Evolutionary conservation across 2,797 vertebrate genomes (phyloP), one percentile per base, ranked within the genome.

Genomic region (Hippocampus kuda): DNA sequence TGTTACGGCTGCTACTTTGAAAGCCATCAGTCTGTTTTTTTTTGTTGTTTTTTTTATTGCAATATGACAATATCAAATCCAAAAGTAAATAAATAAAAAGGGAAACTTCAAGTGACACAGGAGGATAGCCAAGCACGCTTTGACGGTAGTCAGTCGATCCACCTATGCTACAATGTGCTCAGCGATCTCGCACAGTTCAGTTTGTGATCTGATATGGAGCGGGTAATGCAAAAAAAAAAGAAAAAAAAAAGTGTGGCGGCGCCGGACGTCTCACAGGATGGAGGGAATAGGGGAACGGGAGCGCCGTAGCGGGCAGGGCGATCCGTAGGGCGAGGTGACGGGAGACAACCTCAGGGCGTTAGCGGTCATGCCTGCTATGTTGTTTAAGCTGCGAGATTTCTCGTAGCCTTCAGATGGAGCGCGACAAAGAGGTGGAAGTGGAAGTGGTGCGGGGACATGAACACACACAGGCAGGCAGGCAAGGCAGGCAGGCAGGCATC

Each of bases 381-480:
- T 96, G 94, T 92, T 98, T 94, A 98, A 92, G 88, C 95, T 97
- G 91, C 93, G 88, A 84, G 95, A 96, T 90, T 98, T 98, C 91
- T 96, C 94, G 83, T 93, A 95, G 88, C 94, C 95, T 98, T 98
- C 90, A 77, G 84, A 85, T 86, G 92, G 88, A 86, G 88, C 90
- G 89, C 90, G 89, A 93, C 90, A 89, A 91, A 83, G 76, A 81
- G 61, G 78, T 72, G 80, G 77, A 74, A 75, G 82, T 75, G 72
- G 77, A 11, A 72, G 75, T 56, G 61, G 77, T 82, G 77, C 77
- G 82, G 73, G 83, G 82, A 85, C 77, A 87, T 83, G 81, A 84
- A 87, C 81, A 89, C 80, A 87, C 84, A 88, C 79, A 87, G 82
- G 80, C 77, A 83, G 79, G 79, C 85, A 75, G 69, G 81, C 83